Percentiles rank a stretch among this genome's conserved stretches.
These are phyloP conservation scores for Oreohelix idahoensis DNA, from an alignment of 1,140 invertebrate species.

Conservation along the genomic window DNA sequence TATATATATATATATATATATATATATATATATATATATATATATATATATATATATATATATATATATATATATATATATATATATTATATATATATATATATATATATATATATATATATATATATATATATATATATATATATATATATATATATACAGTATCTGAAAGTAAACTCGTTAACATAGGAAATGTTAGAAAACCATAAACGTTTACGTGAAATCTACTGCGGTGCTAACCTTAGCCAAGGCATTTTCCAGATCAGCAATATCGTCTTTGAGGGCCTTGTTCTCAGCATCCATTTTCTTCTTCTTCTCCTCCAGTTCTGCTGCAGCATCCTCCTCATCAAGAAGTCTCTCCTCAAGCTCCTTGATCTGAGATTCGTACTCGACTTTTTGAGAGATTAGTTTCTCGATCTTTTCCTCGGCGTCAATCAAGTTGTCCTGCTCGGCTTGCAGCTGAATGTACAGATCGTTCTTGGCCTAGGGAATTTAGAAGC, in stretches of 20 bases:
- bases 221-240: no score
- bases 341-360: constrained; percentile 96
- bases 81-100: no score
- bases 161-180: no score
- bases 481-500: constrained; percentile 77
- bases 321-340: constrained; percentile 92
- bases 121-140: no score
- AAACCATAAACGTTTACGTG: no score
- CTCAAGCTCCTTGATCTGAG: constrained; percentile 96
- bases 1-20: no score
- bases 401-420: constrained; percentile 91
- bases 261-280: constrained; percentile 97
- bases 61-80: no score
- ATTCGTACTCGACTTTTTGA: constrained; percentile 97
- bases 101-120: no score
- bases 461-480: constrained; percentile 91
- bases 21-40: no score
- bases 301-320: constrained; percentile 95
- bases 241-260: constrained; percentile 92
- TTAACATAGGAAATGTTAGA: no score
- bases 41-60: no score
- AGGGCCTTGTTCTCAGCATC: constrained; percentile 92
- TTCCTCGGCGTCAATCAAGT: constrained; percentile 88
- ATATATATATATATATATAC: no score
- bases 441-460: constrained; percentile 81